phyloP scores from a whole-genome alignment of 2,113 vertebrate species.

The Vidua chalybeata region DNA sequence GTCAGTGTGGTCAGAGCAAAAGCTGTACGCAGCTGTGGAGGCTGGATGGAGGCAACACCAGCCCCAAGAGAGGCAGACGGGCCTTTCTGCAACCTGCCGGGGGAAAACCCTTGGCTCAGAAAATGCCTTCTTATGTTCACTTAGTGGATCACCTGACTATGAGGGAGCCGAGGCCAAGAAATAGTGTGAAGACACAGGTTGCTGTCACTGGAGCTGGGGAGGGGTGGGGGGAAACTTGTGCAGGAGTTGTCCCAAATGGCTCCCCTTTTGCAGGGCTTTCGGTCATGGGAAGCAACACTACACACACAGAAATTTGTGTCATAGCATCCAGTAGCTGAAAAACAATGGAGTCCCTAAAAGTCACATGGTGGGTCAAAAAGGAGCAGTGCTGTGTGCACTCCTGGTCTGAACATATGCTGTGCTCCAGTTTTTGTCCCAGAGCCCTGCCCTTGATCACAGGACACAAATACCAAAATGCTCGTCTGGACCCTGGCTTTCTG shows the following conservation, averaged over 20 bases:
- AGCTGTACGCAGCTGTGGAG: not conserved
- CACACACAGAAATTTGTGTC: not conserved
- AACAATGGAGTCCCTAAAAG: not conserved
- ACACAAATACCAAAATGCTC: not conserved
- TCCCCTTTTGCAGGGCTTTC: not conserved
- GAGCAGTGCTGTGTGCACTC: not conserved
- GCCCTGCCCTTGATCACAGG: not conserved
- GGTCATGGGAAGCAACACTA: fast-evolving
- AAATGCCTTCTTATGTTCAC: not conserved
- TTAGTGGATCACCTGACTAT: not conserved
- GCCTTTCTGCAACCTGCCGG: not conserved
- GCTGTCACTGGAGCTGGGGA: not conserved
- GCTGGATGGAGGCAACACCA: not conserved
- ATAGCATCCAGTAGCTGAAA: not conserved
- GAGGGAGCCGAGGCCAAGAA: not conserved
- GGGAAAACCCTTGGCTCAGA: not conserved
- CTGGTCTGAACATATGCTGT: not conserved
- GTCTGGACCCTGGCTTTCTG: not conserved
- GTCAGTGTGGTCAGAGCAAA: not conserved
- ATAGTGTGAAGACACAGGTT: not conserved
- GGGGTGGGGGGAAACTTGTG: not conserved
- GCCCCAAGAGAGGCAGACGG: not conserved
- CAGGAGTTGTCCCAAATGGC: not conserved
- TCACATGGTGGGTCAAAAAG: not conserved
- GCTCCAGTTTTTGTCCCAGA: not conserved